phyloP scores from a whole-genome alignment of 2,797 vertebrate species.

The Streptopelia turtur region DNA sequence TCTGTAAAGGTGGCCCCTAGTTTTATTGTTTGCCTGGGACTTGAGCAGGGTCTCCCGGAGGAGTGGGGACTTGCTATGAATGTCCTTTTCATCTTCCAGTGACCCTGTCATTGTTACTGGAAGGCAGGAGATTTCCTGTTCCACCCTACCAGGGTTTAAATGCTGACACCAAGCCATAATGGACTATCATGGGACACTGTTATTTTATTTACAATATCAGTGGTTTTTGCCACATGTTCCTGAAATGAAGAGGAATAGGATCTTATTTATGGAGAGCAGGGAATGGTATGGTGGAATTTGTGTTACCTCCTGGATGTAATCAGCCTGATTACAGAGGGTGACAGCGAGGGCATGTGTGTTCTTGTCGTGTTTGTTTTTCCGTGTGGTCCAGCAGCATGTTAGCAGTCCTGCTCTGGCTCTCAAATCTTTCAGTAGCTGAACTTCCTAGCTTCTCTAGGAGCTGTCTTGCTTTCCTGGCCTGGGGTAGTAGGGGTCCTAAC shows the following conservation, averaged over 20 bases:
- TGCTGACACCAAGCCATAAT: not conserved
- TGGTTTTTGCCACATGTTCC: too few species aligned
- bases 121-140: conserved; percentile 48
- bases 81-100: conserved; percentile 1
- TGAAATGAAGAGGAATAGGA: too few species aligned
- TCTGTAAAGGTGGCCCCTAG: not conserved
- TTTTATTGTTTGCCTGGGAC: not conserved
- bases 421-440: not conserved
- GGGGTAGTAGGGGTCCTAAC: not conserved
- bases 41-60: not conserved
- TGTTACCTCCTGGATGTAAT: too few species aligned
- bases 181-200: not conserved
- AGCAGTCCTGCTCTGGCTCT: not conserved
- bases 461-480: not conserved
- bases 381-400: not conserved
- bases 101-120: conserved; percentile 34
- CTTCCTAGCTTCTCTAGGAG: not conserved
- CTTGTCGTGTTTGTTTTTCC: not conserved
- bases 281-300: too few species aligned
- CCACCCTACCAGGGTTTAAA: not conserved
- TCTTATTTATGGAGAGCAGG: too few species aligned
- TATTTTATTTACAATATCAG: too few species aligned
- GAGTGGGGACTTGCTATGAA: not conserved
- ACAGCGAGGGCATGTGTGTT: not conserved
- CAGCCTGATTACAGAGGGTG: not conserved